These are phyloP conservation scores for Pocillopora meandrina DNA, from an alignment of 92 coral and sea anemone species.

Conservation along the genomic window DNA sequence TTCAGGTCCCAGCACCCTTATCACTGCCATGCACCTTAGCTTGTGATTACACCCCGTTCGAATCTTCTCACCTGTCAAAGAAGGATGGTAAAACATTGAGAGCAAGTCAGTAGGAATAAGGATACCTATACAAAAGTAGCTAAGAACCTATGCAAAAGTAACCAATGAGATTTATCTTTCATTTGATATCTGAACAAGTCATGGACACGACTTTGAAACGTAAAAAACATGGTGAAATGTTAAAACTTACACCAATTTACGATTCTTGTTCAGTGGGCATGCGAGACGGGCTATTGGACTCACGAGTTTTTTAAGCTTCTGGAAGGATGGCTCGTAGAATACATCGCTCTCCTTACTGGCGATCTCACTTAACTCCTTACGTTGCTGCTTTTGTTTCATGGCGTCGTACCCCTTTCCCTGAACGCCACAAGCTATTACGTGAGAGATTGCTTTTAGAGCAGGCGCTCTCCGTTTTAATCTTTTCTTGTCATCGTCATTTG, in stretches of 20 bases:
- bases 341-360: constrained; percentile 6
- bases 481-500: not conserved
- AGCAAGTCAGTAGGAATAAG: not conserved
- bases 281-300: constrained; percentile 20
- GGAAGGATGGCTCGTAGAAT: constrained; percentile 1
- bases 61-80: not conserved
- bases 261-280: constrained; percentile 19
- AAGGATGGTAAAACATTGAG: not conserved
- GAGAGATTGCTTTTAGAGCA: not conserved
- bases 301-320: not conserved
- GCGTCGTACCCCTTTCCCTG: constrained; percentile 12
- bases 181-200: too few species aligned
- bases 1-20: not conserved
- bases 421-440: constrained; percentile 34
- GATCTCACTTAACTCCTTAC: constrained; percentile 9
- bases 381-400: not conserved
- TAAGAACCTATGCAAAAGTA: not conserved
- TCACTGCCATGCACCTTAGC: not conserved
- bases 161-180: too few species aligned
- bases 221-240: not conserved
- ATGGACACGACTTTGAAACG: not conserved
- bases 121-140: not conserved
- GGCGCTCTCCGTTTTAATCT: not conserved
- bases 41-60: not conserved
- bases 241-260: not conserved